phyloP scores from a whole-genome alignment of 2,797 vertebrate species.

The Zenarchopterus dispar region DNA sequence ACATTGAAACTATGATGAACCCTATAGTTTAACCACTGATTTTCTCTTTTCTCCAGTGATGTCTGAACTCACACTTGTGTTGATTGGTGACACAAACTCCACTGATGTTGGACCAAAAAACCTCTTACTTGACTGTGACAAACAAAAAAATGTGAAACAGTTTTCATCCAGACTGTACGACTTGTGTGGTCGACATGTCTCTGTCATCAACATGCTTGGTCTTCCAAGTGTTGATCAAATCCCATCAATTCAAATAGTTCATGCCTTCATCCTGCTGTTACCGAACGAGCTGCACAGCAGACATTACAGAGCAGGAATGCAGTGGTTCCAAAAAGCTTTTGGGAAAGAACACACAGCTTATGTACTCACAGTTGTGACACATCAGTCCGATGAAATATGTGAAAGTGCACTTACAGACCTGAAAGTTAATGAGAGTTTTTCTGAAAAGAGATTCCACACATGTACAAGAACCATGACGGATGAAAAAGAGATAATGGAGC shows the following conservation, averaged over 20 bases:
- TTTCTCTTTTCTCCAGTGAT: conserved; percentile 30
- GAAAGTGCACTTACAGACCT: conserved; percentile 40
- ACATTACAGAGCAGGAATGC: conserved; percentile 35
- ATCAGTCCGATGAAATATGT: conserved; percentile 20
- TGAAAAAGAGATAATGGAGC: conserved; percentile 19
- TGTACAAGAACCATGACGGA: conserved; percentile 48
- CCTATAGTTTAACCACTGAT: background rate
- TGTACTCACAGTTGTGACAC: conserved; percentile 48
- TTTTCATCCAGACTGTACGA: conserved; percentile 36
- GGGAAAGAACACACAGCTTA: conserved; percentile 25
- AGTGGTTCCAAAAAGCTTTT: conserved; percentile 48
- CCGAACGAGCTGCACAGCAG: conserved; percentile 41
- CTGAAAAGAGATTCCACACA: conserved; percentile 41
- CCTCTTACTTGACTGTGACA: conserved; percentile 29
- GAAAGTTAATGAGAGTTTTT: conserved; percentile 19
- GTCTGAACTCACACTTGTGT: conserved; percentile 42
- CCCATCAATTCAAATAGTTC: conserved; percentile 20
- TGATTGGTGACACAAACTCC: conserved; percentile 43
- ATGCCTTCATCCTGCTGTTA: conserved; percentile 67
- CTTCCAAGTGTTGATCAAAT: conserved; percentile 5
- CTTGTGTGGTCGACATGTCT: conserved; percentile 35
- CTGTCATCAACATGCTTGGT: conserved; percentile 49
- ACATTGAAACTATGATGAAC: too few species aligned
- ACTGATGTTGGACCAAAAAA: conserved; percentile 34
- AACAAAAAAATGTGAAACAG: conserved; percentile 1